A percentile compares a stretch with the other conserved stretches of the same genome.
Evolutionary conservation across 2,113 vertebrate species (phyloP).

Genomic region (Ceyx margarethae): DNA sequence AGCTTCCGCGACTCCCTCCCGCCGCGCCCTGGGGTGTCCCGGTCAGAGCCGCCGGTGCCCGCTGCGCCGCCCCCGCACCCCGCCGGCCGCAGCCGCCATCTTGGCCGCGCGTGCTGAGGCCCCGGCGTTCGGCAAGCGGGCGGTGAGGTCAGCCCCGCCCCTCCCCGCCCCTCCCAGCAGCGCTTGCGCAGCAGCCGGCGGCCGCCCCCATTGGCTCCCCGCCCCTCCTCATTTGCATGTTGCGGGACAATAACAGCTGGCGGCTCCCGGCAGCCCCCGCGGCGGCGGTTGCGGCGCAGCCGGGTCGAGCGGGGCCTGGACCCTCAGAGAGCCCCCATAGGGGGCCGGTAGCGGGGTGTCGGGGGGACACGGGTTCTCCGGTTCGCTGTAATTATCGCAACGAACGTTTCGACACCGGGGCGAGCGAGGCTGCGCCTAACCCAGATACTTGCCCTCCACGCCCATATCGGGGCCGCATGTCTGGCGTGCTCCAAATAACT

Average conservation of each 20-base stretch:
- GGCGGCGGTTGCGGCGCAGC: not conserved
- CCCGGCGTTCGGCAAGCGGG: not conserved
- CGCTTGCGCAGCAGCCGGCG: not conserved
- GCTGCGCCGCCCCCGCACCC: constrained; percentile 7
- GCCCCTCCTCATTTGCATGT: constrained; percentile 20
- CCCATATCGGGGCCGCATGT: not conserved
- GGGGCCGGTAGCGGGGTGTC: not conserved
- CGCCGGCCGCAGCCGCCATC: constrained; percentile 60
- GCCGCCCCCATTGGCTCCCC: not conserved
- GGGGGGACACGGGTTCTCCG: too few species aligned
- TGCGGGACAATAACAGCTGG: not conserved
- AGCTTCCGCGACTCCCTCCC: not conserved
- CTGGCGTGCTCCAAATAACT: constrained; percentile 16
- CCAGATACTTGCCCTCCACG: not conserved
- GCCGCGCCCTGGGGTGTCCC: not conserved
- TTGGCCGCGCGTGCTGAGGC: constrained; percentile 17
- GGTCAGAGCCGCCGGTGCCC: constrained; percentile 49
- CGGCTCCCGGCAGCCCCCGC: not conserved
- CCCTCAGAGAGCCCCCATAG: too few species aligned
- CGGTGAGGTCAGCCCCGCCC: not conserved
- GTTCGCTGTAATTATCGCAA: not conserved
- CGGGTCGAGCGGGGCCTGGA: not conserved
- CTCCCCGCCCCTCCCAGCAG: too few species aligned
- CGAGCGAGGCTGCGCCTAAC: not conserved
- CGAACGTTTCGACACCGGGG: not conserved